Evolutionary conservation across 2,113 vertebrate genomes (phyloP), one percentile per base, ranked within the genome.

Genomic region (Centrocercus urophasianus): DNA sequence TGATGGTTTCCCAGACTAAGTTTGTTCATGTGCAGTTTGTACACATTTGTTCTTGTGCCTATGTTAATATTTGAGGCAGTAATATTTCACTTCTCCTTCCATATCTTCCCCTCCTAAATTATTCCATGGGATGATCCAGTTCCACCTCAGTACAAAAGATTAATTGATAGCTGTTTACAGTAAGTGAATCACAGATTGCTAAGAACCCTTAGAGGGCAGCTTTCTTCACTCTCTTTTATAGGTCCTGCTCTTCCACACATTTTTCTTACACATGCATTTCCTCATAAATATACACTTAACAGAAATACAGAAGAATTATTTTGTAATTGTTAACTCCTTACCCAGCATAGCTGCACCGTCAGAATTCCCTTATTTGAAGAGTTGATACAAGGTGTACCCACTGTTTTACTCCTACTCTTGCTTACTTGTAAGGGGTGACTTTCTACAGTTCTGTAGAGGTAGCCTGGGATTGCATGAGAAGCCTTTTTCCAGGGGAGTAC

Each of bases 131-230:
- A 72, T 32, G 4, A 75, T 70, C 10, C 1, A 89, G 54, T 63
- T 76, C n/a, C 67, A 60, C 47, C 27, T 70, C 38, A 67, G 10
- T 48, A 83, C 45, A 77, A 78, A 89, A 59, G 52, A 89, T 24
- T 75, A 77, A 73, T 25, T 12, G 16, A 34, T 42, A 86, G 54
- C 54, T 93, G 61, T 52, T 85, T 83, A 21, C 86, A 77, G 73
- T 47, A 96, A 94, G 72, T 87, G 56, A 95, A 88, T 80, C 71
- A 75, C 82, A 93, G 88, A 85, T 83, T 65, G 89, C 61, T 32
- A n/a, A 64, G 70, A 78, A 45, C 8, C 14, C 21, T 14, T 42
- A 47, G 28, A 74, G 10, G 14, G 63, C 7, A 88, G 77, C 13
- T 81, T 70, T 67, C 56, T 42, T 22, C 10, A 0, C 6, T 72